Evolutionary conservation across 2,113 vertebrate genomes (phyloP).

Genomic region (Dendrocopos noguchii): DNA sequence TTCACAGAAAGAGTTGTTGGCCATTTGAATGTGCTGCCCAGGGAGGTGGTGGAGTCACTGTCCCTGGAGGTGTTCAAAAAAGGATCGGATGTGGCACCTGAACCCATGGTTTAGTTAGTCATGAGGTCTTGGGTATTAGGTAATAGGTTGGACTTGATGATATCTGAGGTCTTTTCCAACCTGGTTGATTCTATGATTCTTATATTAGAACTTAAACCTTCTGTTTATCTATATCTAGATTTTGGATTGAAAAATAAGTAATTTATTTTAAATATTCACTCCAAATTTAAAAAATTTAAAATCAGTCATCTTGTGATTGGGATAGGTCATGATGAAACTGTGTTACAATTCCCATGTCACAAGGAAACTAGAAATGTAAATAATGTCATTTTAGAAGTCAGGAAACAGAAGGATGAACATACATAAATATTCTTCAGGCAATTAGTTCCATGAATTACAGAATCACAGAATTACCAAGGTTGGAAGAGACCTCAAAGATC

Average conservation of each 20-base stretch:
- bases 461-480: no score
- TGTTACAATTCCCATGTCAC: neutral
- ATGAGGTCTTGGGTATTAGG: no score
- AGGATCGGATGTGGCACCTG: no score
- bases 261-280: neutral
- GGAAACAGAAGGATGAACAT: accelerated
- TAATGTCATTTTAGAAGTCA: neutral
- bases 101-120: no score
- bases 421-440: neutral
- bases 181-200: no score
- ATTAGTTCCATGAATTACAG: neutral
- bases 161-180: no score
- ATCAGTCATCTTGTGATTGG: neutral
- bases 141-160: no score
- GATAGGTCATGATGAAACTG: neutral
- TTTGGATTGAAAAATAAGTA: neutral
- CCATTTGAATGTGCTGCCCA: no score
- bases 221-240: neutral
- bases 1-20: no score
- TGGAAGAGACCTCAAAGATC: no score
- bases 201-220: neutral
- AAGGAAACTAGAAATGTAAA: neutral
- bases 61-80: no score
- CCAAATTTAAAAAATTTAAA: neutral
- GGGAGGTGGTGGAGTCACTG: no score